These are phyloP conservation scores for Sternarchorhynchus goeldii DNA, from an alignment of 2,797 vertebrate genomes.

Conservation along the genomic window DNA sequence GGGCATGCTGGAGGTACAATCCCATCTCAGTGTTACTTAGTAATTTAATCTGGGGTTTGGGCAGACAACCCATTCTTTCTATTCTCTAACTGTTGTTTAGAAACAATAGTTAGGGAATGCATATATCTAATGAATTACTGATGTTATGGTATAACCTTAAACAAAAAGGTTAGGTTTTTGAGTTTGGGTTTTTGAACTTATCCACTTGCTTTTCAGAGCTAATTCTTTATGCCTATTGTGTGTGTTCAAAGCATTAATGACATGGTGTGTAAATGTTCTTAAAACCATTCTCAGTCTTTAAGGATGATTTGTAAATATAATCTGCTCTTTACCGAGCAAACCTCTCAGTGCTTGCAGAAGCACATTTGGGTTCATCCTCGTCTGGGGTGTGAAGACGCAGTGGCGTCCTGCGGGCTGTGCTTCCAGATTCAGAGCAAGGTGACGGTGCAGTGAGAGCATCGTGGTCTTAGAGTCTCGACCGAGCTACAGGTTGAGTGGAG, in stretches of 20 bases:
- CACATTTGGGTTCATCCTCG: slow-evolving; percentile 11
- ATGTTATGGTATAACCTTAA: background rate
- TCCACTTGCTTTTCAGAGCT: background rate
- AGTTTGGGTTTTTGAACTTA: slow-evolving; percentile 6
- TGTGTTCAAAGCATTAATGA: slow-evolving; percentile 14
- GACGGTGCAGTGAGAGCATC: slow-evolving; percentile 50
- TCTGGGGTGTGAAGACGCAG: slow-evolving; percentile 20
- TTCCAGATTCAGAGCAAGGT: slow-evolving; percentile 33
- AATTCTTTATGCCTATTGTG: slow-evolving; percentile 7
- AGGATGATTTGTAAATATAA: background rate
- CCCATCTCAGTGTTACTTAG: slow-evolving; percentile 18
- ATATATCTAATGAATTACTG: slow-evolving; percentile 3
- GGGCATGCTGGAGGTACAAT: slow-evolving; percentile 12
- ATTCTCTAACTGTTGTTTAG: slow-evolving; percentile 31
- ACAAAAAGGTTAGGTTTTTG: background rate
- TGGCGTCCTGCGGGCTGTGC: slow-evolving; percentile 4
- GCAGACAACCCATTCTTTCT: slow-evolving; percentile 40
- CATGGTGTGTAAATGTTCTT: background rate
- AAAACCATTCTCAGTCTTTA: background rate
- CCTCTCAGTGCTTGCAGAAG: slow-evolving; percentile 1
- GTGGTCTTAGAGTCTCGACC: slow-evolving; percentile 60
- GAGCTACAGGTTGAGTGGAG: slow-evolving; percentile 17
- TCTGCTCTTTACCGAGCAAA: slow-evolving; percentile 12
- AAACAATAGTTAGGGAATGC: slow-evolving; percentile 23
- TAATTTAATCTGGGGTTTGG: slow-evolving; percentile 37